Percentiles rank a stretch among this genome's conserved stretches.
These are phyloP conservation scores for Neotoxoptera formosana DNA, from an alignment of 1,140 invertebrate species.

Conservation along the genomic window DNA sequence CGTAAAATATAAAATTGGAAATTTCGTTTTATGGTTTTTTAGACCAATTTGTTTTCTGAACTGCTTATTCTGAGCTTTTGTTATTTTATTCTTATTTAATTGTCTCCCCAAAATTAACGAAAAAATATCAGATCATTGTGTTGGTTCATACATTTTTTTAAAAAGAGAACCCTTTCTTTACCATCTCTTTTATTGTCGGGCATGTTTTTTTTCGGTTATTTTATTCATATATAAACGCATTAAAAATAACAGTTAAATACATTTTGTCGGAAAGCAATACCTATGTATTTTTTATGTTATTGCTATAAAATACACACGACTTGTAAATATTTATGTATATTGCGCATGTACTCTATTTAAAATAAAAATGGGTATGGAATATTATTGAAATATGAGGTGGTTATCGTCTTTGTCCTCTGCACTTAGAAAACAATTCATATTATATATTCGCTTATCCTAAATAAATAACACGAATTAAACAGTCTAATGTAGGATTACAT, in stretches of 20 bases:
- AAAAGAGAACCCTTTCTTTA: no score
- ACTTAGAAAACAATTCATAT: neutral
- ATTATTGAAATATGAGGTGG: neutral
- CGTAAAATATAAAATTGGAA: neutral
- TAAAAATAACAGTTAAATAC: neutral
- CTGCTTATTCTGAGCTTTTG: neutral
- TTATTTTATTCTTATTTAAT: neutral
- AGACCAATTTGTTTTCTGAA: neutral
- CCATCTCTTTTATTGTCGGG: no score
- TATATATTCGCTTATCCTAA: neutral
- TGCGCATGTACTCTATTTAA: neutral
- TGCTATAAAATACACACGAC: neutral
- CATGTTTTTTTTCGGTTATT: neutral
- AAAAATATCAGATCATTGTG: neutral
- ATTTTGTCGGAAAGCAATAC: no score
- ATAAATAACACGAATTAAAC: neutral
- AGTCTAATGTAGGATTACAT: neutral
- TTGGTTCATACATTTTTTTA: neutral
- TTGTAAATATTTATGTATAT: neutral
- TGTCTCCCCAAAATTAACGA: neutral
- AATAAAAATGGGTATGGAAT: neutral
- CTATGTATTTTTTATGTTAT: neutral
- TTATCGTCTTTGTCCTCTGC: neutral
- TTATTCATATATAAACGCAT: neutral
- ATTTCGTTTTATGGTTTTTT: neutral